Conservation (phyloP, 2,888 invertebrate genomes). For the Panorpa germanica region DNA sequence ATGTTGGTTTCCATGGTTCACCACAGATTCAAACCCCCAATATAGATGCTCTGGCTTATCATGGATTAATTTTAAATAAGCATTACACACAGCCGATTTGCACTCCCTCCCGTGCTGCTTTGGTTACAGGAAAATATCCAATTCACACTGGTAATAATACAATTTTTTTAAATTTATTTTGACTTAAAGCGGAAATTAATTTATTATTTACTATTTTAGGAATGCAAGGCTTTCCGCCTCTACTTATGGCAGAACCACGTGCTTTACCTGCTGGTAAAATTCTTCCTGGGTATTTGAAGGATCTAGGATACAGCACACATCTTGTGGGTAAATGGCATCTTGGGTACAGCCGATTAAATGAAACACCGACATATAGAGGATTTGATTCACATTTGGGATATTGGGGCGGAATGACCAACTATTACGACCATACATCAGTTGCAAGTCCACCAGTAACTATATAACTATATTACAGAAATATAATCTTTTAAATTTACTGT, state of each 20-base stretch:
- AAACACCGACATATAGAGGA: constrained; percentile 52
- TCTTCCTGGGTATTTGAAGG: constrained; percentile 44
- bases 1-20: constrained; percentile 78
- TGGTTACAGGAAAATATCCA: constrained; percentile 75
- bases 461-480: no score
- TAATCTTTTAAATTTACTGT: no score
- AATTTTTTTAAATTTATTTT: constrained; percentile 1
- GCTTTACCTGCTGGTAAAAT: constrained; percentile 51
- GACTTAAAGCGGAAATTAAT: no score
- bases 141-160: constrained; percentile 46
- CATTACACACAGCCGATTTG: constrained; percentile 76
- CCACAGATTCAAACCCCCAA: constrained; percentile 79
- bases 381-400: constrained; percentile 74
- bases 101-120: constrained; percentile 65
- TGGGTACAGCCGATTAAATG: constrained; percentile 45
- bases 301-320: constrained; percentile 63
- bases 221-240: constrained; percentile 51
- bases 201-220: no score
- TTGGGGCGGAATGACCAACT: constrained; percentile 65
- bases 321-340: constrained; percentile 86
- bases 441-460: no score
- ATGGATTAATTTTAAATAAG: constrained; percentile 66
- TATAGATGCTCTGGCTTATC: constrained; percentile 69
- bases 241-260: constrained; percentile 46
- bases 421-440: constrained; percentile 49